Conservation (phyloP, 2,888 invertebrate genomes). For the Acronicta aceris region DNA sequence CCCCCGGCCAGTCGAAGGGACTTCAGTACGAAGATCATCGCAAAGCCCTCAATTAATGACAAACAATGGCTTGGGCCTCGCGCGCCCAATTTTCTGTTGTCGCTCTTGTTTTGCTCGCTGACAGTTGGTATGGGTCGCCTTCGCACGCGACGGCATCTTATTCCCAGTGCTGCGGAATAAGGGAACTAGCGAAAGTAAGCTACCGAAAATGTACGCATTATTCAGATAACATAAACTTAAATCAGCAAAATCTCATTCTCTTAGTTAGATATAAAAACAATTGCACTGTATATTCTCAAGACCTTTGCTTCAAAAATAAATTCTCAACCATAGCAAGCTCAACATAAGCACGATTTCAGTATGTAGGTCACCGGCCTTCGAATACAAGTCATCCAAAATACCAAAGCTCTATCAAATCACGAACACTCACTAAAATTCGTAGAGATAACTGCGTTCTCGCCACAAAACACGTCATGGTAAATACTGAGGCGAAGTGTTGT, state of each 20-base stretch:
- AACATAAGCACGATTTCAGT: conserved; percentile 9
- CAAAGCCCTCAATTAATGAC: conserved; percentile 87
- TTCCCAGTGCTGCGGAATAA: conserved; percentile 63
- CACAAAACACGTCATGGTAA: conserved; percentile 81
- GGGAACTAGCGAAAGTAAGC: conserved; percentile 25
- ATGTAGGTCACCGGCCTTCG: conserved; percentile 33
- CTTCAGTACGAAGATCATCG: conserved; percentile 83
- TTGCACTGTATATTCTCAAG: conserved; percentile 7
- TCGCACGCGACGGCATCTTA: conserved; percentile 70
- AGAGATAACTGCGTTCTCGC: conserved; percentile 68
- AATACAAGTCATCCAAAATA: conserved; percentile 30
- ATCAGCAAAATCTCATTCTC: conserved; percentile 5
- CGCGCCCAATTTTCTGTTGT: conserved; percentile 86
- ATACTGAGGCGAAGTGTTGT: conserved; percentile 82
- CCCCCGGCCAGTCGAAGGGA: conserved; percentile 72
- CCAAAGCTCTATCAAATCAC: conserved; percentile 60
- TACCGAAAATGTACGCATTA: conserved; percentile 23
- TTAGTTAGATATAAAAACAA: conserved; percentile 7
- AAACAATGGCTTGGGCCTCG: conserved; percentile 78
- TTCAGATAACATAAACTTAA: conserved; percentile 16
- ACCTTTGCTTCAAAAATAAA: conserved; percentile 8
- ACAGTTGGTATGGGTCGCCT: conserved; percentile 82
- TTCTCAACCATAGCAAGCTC: conserved; percentile 1
- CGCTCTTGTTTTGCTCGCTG: conserved; percentile 81
- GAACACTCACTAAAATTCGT: conserved; percentile 66